These are phyloP conservation scores for Dicrostonyx torquatus DNA, from an alignment of 2,797 vertebrate species.

Conservation along the genomic window DNA sequence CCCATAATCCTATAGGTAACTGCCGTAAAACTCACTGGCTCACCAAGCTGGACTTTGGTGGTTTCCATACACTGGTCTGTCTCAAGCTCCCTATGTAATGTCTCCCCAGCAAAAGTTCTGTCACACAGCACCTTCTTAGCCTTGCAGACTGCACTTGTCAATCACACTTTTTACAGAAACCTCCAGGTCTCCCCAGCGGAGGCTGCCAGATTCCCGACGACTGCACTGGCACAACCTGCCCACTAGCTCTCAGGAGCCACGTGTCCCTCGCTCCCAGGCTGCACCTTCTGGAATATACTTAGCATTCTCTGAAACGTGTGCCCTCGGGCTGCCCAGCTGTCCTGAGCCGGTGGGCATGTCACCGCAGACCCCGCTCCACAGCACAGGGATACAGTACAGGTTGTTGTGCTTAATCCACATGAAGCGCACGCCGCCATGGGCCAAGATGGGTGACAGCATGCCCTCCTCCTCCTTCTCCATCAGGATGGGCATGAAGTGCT, in stretches of 20 bases:
- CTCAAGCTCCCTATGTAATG: background rate
- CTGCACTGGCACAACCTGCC: background rate
- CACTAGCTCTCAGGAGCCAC: background rate
- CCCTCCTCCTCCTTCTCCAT: conserved; percentile 99
- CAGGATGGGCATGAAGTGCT: conserved; percentile 98
- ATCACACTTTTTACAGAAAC: background rate
- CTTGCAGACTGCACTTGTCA: background rate
- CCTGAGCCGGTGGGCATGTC: background rate
- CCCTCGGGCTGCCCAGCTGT: background rate
- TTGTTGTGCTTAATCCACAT: conserved; percentile 99
- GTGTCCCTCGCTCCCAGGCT: too few species aligned
- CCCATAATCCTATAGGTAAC: background rate
- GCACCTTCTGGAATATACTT: background rate
- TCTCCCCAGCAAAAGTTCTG: background rate
- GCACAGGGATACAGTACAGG: conserved; percentile 94
- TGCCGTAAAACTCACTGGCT: background rate
- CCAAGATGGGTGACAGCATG: conserved; percentile 94
- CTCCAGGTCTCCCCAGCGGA: too few species aligned
- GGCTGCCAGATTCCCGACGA: too few species aligned
- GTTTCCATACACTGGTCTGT: background rate
- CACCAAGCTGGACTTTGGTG: background rate
- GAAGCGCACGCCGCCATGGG: conserved; percentile 96
- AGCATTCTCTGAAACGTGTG: background rate
- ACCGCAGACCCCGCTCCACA: rapidly evolving
- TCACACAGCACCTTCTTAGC: background rate